Base-by-base conservation (phyloP, 30 jellyfish, hydroid and myxozoan genomes). In the Pseudorhiza aurosa region DNA sequence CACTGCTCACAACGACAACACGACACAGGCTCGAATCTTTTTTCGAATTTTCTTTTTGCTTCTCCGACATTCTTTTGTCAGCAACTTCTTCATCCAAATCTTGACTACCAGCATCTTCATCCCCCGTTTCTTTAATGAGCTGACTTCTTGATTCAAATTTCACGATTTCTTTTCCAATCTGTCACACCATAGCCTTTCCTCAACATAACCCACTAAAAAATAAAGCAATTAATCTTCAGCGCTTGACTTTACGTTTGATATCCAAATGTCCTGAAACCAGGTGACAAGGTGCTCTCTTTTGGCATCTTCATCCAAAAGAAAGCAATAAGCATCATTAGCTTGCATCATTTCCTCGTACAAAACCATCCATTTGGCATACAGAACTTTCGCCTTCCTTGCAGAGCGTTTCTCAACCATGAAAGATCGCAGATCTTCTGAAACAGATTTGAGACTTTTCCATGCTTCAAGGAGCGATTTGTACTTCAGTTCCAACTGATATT, bases 221-320 rank as follows among this genome's bases (percentile, higher is more conserved):
- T n/a, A n/a, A n/a, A n/a, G n/a, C n/a, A 72, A 72, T 62, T 43
- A 72, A 12, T 72, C 85, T 21, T 72, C 85, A 4, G 62, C 85
- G 24, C 74, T 49, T 72, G 85, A 4, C 62, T 72, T 72, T 4
- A 72, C 80, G 37, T 35, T 65, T 65, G 80, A 15, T 1, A 36
- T 21, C 35, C 35, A 65, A 35, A 65, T 42, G 1, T 65, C 80
- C 32, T 49, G 73, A 72, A 53, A 49, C 85, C 85, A 72, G 29
- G 73, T 10, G 19, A 26, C 85, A 47, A 31, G 60, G 40, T 72
- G 73, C 58, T 72, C 43, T 24, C 32, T 72, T 50, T 35, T 72
- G 74, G 45, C 62, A 50, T 15, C 62, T 49, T 72, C 85, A 50
- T 22, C 29, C 74, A 72, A 49, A 49, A 4, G 85, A 33, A 50